Conservation (phyloP, 2,888 invertebrate species). For the Spodoptera picta region DNA sequence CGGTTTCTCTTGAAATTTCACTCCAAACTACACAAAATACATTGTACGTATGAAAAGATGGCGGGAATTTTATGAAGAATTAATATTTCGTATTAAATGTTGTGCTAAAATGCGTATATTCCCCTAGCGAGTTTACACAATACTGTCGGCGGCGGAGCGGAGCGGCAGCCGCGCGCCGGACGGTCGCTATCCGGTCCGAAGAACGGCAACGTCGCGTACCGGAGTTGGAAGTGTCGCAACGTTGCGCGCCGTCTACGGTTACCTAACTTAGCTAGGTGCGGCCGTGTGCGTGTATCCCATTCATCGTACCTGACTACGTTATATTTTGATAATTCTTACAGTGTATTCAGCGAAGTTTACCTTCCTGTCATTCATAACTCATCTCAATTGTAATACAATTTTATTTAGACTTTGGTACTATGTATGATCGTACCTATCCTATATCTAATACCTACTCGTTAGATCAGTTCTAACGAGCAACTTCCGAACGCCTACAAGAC, state of each 20-base stretch:
- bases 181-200: constrained; percentile 60
- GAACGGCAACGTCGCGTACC: constrained; percentile 58
- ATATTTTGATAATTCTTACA: no score
- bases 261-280: no score
- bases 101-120: constrained; percentile 56
- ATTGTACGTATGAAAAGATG: constrained; percentile 18
- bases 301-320: no score
- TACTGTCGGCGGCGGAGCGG: constrained; percentile 62
- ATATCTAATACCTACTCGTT: no score
- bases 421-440: no score
- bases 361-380: no score
- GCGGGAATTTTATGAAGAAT: constrained; percentile 11
- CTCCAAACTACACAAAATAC: constrained; percentile 10
- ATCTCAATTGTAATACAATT: no score
- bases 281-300: no score
- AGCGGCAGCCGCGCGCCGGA: constrained; percentile 55
- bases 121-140: constrained; percentile 57
- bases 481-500: no score
- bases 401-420: no score
- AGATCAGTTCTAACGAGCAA: no score
- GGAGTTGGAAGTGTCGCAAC: constrained; percentile 54
- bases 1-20: constrained; percentile 51
- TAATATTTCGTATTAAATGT: constrained; percentile 33
- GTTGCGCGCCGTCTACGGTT: constrained; percentile 28
- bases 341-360: no score